Conservation (phyloP, 2,888 invertebrate species). For the Julus scanicus region DNA sequence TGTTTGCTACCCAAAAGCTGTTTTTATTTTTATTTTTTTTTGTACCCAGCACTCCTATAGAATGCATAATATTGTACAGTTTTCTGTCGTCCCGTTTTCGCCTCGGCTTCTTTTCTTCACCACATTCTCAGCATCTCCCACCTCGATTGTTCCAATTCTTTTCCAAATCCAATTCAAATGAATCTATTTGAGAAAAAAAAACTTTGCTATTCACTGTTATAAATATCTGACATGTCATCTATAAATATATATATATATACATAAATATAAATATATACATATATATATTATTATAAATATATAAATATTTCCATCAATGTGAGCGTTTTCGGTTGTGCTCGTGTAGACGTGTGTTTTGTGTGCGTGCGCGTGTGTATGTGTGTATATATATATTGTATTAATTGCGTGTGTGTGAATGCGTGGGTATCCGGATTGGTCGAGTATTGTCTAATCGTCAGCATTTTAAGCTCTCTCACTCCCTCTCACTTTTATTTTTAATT, state of each 20-base stretch:
- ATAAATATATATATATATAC: slow-evolving; percentile 39
- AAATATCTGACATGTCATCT: not conserved
- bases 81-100: slow-evolving; percentile 3
- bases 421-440: not conserved
- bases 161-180: not conserved
- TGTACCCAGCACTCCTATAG: not conserved
- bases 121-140: not conserved
- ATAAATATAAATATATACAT: slow-evolving; percentile 15
- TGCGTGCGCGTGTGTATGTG: not conserved
- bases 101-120: not conserved
- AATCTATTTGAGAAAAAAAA: not conserved
- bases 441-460: not conserved
- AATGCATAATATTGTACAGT: slow-evolving; percentile 2
- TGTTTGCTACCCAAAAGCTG: not conserved
- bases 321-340: not conserved
- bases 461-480: not conserved
- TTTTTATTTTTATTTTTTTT: not conserved
- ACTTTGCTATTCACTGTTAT: slow-evolving; percentile 19
- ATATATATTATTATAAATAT: slow-evolving; percentile 47
- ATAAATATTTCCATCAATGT: slow-evolving; percentile 28
- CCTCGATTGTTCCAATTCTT: not conserved
- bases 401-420: not conserved
- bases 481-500: not conserved
- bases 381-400: slow-evolving; percentile 17
- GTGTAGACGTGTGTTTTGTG: not conserved